These are phyloP conservation scores for Diachasma alloeum DNA, from an alignment of 1,140 invertebrate species.

Conservation along the genomic window DNA sequence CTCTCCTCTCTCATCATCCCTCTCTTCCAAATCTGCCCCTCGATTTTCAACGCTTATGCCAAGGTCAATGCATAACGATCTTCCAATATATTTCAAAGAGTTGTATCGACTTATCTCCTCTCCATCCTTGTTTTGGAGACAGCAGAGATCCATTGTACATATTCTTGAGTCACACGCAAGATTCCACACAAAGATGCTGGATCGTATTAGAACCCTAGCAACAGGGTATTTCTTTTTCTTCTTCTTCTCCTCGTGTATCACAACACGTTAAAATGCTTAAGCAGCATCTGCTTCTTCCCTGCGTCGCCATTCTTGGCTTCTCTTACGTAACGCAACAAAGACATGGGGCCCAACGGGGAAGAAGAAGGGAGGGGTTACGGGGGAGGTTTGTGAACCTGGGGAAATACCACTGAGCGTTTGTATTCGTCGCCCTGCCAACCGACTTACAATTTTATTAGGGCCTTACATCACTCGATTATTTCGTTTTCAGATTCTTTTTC, in stretches of 20 bases:
- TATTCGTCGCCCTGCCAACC: conserved; percentile 54
- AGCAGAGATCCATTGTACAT: background rate
- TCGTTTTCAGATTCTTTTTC: background rate
- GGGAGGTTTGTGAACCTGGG: conserved; percentile 49
- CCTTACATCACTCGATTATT: conserved; percentile 60
- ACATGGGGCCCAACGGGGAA: conserved; percentile 29
- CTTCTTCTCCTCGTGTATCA: conserved; percentile 46
- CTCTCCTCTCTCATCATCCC: conserved; percentile 1
- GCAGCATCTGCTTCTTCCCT: conserved; percentile 58
- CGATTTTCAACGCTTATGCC: background rate
- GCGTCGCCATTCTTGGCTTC: conserved; percentile 48
- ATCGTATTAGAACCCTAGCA: conserved; percentile 52
- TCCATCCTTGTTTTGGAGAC: background rate
- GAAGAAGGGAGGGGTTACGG: conserved; percentile 40
- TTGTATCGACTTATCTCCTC: background rate
- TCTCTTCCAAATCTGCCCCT: conserved; percentile 7
- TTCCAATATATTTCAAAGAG: background rate
- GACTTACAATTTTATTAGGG: conserved; percentile 65
- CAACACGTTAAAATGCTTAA: conserved; percentile 44
- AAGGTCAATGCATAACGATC: conserved; percentile 8
- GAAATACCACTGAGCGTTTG: conserved; percentile 5
- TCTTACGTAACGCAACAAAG: conserved; percentile 53
- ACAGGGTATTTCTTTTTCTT: conserved; percentile 35
- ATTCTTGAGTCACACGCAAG: conserved; percentile 2
- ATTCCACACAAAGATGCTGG: conserved; percentile 28